phyloP scores from a whole-genome alignment of 2,888 invertebrate genomes.

The Belgica antarctica region DNA sequence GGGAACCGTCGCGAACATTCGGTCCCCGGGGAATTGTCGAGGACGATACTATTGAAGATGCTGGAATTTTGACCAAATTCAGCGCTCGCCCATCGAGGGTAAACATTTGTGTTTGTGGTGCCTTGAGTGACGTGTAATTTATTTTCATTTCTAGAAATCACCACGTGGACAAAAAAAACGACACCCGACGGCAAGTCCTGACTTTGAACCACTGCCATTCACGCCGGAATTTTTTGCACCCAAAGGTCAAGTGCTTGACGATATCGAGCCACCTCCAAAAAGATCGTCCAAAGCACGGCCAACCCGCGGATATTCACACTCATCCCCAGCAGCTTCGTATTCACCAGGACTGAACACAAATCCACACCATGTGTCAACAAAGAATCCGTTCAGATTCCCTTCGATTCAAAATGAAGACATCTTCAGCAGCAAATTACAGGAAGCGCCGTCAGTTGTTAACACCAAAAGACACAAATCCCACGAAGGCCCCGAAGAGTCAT shows the following conservation, averaged over 20 bases:
- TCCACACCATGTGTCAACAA: not conserved
- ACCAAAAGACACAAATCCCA: conserved; percentile 12
- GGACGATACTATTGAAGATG: conserved; percentile 27
- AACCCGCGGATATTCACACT: not conserved
- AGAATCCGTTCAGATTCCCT: conserved; percentile 26
- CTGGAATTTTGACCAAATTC: conserved; percentile 12
- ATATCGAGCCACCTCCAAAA: conserved; percentile 9
- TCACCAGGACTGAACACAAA: not conserved
- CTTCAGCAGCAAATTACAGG: conserved; percentile 33
- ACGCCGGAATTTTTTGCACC: conserved; percentile 35
- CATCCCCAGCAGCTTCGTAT: not conserved
- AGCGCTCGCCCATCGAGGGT: conserved; percentile 1
- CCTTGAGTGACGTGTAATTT: no score
- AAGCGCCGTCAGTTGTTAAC: conserved; percentile 9
- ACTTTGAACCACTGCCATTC: conserved; percentile 11
- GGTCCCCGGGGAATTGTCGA: conserved; percentile 32
- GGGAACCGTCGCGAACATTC: not conserved
- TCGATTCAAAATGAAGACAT: conserved; percentile 37
- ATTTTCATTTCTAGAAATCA: conserved; percentile 19
- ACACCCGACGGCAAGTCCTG: not conserved
- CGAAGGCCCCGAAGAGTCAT: not conserved
- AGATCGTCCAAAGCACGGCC: not conserved
- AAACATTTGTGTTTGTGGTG: not conserved
- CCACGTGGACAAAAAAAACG: not conserved
- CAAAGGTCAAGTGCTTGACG: conserved; percentile 37